phyloP scores from a whole-genome alignment of 2,113 vertebrate genomes.

The Thunnus maccoyii region DNA sequence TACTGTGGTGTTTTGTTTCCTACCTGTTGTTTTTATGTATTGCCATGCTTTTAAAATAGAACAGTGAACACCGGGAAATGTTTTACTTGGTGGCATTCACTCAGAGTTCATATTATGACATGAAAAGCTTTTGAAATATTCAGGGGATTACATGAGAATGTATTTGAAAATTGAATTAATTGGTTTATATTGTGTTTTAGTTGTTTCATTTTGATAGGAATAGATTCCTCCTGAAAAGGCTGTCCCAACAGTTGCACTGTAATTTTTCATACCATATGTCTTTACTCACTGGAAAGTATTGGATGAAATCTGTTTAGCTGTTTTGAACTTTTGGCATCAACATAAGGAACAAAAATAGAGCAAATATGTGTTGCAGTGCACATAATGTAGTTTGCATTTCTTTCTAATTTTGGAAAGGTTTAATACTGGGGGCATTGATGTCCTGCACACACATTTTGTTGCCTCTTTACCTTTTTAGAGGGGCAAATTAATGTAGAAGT shows the following conservation, averaged over 20 bases:
- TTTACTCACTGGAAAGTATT: background rate
- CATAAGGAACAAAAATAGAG: background rate
- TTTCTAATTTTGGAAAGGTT: background rate
- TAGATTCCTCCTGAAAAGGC: too few relatives aligned
- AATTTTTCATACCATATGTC: background rate
- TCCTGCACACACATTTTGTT: conserved; percentile 9
- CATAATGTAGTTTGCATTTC: background rate
- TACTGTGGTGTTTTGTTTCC: conserved; percentile 1
- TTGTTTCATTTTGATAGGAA: background rate
- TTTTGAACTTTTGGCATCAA: conserved; percentile 2
- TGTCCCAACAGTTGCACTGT: too few relatives aligned
- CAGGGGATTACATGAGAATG: background rate
- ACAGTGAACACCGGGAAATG: background rate
- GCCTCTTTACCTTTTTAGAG: background rate
- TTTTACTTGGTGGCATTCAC: background rate
- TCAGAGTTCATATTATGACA: background rate
- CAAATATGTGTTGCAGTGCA: background rate
- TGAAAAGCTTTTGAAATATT: background rate
- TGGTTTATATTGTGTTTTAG: background rate
- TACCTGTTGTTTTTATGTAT: background rate
- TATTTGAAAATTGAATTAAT: background rate
- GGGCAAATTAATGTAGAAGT: background rate
- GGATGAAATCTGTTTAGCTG: background rate
- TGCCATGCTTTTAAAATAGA: background rate
- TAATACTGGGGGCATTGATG: background rate